These are phyloP conservation scores for Ips nitidus DNA, from an alignment of 1,140 invertebrate species.

Conservation along the genomic window DNA sequence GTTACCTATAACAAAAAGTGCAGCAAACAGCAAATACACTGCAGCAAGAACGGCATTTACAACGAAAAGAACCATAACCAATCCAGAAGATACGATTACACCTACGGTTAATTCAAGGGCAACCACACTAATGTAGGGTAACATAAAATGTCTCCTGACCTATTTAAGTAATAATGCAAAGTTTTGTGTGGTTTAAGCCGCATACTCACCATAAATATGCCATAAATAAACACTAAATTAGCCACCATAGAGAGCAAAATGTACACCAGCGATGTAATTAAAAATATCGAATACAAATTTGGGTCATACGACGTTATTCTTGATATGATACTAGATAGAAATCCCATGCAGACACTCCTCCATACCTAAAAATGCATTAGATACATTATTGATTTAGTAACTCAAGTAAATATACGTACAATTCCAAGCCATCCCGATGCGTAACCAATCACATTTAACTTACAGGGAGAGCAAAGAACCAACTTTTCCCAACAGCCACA, in stretches of 20 bases:
- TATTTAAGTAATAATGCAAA: not conserved
- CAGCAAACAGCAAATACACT: not conserved
- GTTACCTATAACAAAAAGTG: constrained; percentile 6
- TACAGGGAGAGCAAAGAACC: not conserved
- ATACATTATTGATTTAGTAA: not conserved
- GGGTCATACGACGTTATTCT: not conserved
- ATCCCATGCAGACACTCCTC: not conserved
- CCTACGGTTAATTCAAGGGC: constrained; percentile 8
- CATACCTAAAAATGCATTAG: constrained; percentile 7
- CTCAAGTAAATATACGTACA: not conserved
- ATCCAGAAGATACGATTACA: constrained; percentile 2
- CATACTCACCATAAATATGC: constrained; percentile 7
- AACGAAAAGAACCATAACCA: constrained; percentile 7
- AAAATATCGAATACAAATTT: constrained; percentile 6
- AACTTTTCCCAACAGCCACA: not conserved
- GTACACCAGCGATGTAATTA: not conserved
- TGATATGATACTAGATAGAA: constrained; percentile 3
- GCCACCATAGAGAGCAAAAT: not conserved
- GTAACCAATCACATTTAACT: constrained; percentile 3
- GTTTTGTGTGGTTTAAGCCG: not conserved
- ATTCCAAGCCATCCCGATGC: constrained; percentile 5
- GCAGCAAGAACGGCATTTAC: not conserved
- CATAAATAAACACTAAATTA: constrained; percentile 10
- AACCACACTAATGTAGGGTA: constrained; percentile 14
- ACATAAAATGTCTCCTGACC: not conserved